Percentiles rank a stretch among this genome's conserved stretches.
phyloP scores from a whole-genome alignment of 2,888 invertebrate species.

The Polydrusus tereticollis region DNA sequence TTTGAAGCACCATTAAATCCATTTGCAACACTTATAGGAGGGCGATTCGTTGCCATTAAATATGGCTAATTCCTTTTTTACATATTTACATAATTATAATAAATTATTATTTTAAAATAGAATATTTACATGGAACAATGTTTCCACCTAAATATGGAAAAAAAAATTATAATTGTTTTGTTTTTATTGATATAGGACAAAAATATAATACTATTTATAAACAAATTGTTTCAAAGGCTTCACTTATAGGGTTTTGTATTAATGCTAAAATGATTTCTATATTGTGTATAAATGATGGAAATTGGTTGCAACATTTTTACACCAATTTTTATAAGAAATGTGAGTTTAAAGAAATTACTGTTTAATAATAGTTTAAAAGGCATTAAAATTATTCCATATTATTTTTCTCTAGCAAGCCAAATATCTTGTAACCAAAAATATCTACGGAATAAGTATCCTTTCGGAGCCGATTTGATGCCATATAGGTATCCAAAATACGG shows the following conservation, averaged over 20 bases:
- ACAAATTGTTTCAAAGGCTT: not conserved
- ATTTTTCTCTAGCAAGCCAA: not conserved
- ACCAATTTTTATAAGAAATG: too few relatives aligned
- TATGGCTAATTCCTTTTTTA: slow-evolving; percentile 18
- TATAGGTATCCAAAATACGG: not conserved
- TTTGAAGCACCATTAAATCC: slow-evolving; percentile 48
- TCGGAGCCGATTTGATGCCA: not conserved
- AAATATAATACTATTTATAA: too few relatives aligned
- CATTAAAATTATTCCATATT: not conserved
- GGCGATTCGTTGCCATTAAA: slow-evolving; percentile 11
- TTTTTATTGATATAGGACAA: too few relatives aligned
- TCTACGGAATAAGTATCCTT: not conserved
- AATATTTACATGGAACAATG: not conserved
- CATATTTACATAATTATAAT: slow-evolving; percentile 15
- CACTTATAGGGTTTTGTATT: too few relatives aligned
- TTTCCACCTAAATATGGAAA: not conserved
- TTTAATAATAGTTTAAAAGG: not conserved
- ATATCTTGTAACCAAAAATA: slow-evolving; percentile 8
- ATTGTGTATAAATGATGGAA: too few relatives aligned
- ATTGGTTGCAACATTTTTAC: too few relatives aligned
- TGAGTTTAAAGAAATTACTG: too few relatives aligned
- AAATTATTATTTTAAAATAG: not conserved
- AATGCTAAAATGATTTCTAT: too few relatives aligned
- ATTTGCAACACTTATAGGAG: slow-evolving; percentile 37
- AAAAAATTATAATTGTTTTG: too few relatives aligned